Base-by-base conservation (phyloP, 92 coral and sea anemone species). In the Pocillopora meandrina region DNA sequence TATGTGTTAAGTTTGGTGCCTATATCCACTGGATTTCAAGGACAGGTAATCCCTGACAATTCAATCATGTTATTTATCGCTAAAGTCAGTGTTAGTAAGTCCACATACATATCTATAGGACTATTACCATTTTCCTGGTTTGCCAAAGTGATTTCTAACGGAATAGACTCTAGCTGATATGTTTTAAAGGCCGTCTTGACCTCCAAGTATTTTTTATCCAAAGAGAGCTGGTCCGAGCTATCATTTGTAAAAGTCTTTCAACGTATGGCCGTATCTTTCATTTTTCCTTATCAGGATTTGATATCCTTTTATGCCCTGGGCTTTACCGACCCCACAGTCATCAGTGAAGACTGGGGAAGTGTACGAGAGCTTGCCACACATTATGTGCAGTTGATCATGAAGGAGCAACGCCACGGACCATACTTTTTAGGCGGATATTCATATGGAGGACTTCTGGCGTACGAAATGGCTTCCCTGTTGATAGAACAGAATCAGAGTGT, bases 361-460 rank as follows among this genome's bases (percentile, higher is more conserved):
- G 93, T 92, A 5, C 86, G 90, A 33, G 84, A 90, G 59, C 89
- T 92, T 26, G 98, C 98, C 34, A 19, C 65, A 61, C 78, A 86
- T 15, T 94, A 94, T 68, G 84, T 90, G 17, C 35, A 79, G 12
- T 72, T 92, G 72, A 90, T 94, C 59, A 75, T 77, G 12, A 66
- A 67, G 62, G 90, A 72, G 52, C 95, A 92, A 78, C 67, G 89
- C 10, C 75, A 80, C 20, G 98, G 98, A 5, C 95, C 98, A 0
- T 94, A 92, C 78, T 94, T 89, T 79, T 89, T 94, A 1, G 98
- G 95, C 71, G 91, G 87, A 55, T 87, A 85, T 57, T 91, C 92
- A 16, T 92, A 87, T 84, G 93, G 93, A 9, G 95, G 93, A 12
- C 76, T 90, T 36, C 75, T 92, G 31, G 93, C 93, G 34, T 84